A percentile compares a stretch with the other conserved stretches of the same genome.
Evolutionary conservation across 2,113 vertebrate species (phyloP).

Genomic region (Athene cunicularia): DNA sequence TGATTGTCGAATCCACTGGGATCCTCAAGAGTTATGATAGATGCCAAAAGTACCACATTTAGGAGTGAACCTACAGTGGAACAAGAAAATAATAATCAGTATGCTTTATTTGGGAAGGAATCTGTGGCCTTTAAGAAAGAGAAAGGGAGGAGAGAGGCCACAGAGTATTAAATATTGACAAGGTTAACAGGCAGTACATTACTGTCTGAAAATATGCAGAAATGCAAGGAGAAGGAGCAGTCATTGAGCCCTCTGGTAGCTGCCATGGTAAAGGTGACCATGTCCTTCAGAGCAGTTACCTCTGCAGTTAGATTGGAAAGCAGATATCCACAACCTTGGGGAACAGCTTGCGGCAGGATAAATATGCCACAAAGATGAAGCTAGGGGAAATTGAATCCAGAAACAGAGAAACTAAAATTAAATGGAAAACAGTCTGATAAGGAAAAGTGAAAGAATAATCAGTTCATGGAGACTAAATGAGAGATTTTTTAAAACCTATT

Average conservation of each 20-base stretch:
- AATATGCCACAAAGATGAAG: slow-evolving; percentile 2
- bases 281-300: slow-evolving; percentile 20
- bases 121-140: background rate
- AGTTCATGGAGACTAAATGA: background rate
- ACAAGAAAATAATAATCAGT: background rate
- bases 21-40: background rate
- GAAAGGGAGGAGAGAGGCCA: background rate
- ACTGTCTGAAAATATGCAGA: background rate
- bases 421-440: background rate
- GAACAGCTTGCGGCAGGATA: background rate
- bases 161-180: background rate
- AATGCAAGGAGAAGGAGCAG: background rate
- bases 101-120: slow-evolving; percentile 19
- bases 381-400: background rate
- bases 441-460: background rate
- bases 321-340: background rate
- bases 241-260: background rate
- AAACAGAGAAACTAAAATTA: slow-evolving; percentile 1
- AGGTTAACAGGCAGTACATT: background rate
- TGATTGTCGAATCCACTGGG: background rate
- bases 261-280: background rate
- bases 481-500: background rate
- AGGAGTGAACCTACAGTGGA: background rate
- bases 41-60: background rate
- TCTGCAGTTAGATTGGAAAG: slow-evolving; percentile 10